These are phyloP conservation scores for Phortica okadai DNA, from an alignment of 2,888 invertebrate genomes.

Conservation along the genomic window DNA sequence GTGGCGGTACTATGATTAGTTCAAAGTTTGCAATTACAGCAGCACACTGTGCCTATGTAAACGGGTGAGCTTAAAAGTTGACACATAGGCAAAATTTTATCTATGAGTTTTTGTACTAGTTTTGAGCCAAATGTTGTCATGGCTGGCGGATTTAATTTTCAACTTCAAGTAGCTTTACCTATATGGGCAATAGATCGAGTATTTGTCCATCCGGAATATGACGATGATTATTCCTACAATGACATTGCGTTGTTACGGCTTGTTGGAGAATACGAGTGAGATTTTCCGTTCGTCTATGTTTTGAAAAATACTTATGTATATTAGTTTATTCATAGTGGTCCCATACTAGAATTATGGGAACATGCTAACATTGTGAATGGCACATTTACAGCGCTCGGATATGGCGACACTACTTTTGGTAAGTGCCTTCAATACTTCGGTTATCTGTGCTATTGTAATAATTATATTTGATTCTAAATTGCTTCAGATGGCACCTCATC, in stretches of 20 bases:
- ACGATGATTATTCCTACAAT: background rate
- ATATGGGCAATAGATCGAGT: background rate
- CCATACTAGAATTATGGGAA: slow-evolving; percentile 79
- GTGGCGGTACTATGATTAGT: slow-evolving; percentile 22
- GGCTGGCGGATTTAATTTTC: background rate
- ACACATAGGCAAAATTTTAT: no score
- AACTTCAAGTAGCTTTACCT: background rate
- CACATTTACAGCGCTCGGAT: slow-evolving; percentile 78
- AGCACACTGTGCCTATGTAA: slow-evolving; percentile 18
- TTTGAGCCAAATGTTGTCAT: background rate
- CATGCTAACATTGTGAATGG: slow-evolving; percentile 60
- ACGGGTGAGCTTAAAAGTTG: background rate
- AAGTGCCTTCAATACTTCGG: background rate
- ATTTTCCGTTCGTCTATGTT: background rate
- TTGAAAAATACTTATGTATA: background rate
- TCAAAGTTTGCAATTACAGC: slow-evolving; percentile 12
- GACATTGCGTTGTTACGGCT: slow-evolving; percentile 5
- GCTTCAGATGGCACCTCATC: slow-evolving; percentile 45
- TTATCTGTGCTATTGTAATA: background rate
- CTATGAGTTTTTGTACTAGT: background rate
- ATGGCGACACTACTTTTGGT: slow-evolving; percentile 77
- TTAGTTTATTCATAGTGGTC: slow-evolving; percentile 28
- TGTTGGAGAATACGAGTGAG: background rate
- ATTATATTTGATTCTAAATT: background rate
- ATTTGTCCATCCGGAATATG: background rate